Conservation (phyloP, 1,140 invertebrate genomes). For the Plectrocnemia conspersa region DNA sequence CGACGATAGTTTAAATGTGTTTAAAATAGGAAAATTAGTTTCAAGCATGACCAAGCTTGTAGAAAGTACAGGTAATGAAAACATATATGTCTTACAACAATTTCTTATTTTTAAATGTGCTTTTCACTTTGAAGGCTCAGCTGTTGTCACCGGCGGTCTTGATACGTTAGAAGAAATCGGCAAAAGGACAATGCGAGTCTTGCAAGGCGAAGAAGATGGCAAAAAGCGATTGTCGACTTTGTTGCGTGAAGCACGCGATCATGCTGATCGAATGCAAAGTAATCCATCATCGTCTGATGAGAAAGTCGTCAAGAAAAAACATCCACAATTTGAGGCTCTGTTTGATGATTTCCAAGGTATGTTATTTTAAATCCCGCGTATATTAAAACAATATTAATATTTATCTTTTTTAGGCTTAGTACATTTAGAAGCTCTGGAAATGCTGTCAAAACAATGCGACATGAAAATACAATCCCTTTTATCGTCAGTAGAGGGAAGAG, state of each 20-base stretch:
- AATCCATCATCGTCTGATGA: too few species aligned
- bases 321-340: slow-evolving; percentile 72
- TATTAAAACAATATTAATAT: background rate
- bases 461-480: slow-evolving; percentile 66
- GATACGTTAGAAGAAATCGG: slow-evolving; percentile 88
- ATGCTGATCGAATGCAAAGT: too few species aligned
- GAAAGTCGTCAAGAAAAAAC: slow-evolving; percentile 57
- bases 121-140: slow-evolving; percentile 52
- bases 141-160: slow-evolving; percentile 75
- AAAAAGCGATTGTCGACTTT: slow-evolving; percentile 58
- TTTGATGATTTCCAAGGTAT: slow-evolving; percentile 84
- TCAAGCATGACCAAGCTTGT: slow-evolving; percentile 67
- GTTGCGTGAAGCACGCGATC: slow-evolving; percentile 77
- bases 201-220: slow-evolving; percentile 64
- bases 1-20: slow-evolving; percentile 15
- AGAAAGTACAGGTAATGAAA: slow-evolving; percentile 54
- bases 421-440: slow-evolving; percentile 84
- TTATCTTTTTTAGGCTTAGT: slow-evolving; percentile 60
- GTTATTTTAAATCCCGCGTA: slow-evolving; percentile 7
- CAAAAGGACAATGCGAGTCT: slow-evolving; percentile 88
- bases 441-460: slow-evolving; percentile 78
- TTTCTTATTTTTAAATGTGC: background rate
- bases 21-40: slow-evolving; percentile 57
- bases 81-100: background rate
- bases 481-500: slow-evolving; percentile 51